Conservation (phyloP, 2,888 invertebrate genomes). For the Lasioglossum lativentre region DNA sequence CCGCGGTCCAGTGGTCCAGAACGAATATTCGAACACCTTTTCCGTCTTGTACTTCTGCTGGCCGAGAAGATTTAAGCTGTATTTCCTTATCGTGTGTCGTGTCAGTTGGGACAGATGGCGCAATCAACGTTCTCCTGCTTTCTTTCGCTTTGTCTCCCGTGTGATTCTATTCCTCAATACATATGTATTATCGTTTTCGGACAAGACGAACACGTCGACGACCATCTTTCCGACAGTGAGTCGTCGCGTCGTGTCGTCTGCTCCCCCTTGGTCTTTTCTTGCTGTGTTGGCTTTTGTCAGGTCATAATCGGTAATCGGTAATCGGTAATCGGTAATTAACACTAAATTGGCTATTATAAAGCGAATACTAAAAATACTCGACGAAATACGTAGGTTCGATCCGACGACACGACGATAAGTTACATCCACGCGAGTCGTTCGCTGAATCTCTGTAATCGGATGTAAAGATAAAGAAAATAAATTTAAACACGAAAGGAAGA, state of each 20-base stretch:
- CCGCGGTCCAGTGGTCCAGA: background rate
- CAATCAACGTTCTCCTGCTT: constrained; percentile 62
- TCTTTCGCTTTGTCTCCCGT: constrained; percentile 48
- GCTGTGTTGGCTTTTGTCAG: background rate
- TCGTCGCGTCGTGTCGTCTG: background rate
- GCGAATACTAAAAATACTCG: constrained; percentile 17
- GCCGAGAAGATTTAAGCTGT: background rate
- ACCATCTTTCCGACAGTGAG: constrained; percentile 16
- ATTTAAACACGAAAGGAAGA: constrained; percentile 58
- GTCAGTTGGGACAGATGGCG: constrained; percentile 79
- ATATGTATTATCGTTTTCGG: constrained; percentile 23
- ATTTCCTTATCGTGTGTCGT: background rate
- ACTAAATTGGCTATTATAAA: constrained; percentile 13
- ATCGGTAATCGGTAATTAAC: background rate
- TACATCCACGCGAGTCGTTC: constrained; percentile 21
- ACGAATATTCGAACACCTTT: constrained; percentile 22
- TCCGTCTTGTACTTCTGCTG: constrained; percentile 6
- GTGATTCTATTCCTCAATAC: constrained; percentile 30
- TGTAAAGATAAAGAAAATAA: constrained; percentile 63
- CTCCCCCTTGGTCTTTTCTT: constrained; percentile 5
- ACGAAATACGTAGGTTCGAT: background rate
- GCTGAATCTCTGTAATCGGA: constrained; percentile 58
- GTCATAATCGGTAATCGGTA: background rate
- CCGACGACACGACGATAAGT: background rate
- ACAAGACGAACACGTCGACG: constrained; percentile 17